Evolutionary conservation across 1,140 invertebrate genomes (phyloP).

Genomic region (Drosophila serrata): DNA sequence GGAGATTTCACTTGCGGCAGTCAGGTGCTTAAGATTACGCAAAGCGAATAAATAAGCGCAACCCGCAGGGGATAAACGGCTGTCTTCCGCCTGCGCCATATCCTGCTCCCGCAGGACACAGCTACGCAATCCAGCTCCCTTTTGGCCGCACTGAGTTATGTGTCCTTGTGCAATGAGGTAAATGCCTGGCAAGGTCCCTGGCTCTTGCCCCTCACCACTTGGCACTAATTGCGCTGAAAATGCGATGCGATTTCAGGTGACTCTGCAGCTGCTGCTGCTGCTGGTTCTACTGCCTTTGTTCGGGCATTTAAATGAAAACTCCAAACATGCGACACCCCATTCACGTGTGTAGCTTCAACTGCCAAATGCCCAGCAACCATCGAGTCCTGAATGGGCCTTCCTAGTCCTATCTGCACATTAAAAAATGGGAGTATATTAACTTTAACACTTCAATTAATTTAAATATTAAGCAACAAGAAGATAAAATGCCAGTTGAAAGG

Average conservation of each 20-base stretch:
- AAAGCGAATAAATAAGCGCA: slow-evolving; percentile 62
- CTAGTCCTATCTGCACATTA: neutral
- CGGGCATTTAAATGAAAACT: slow-evolving; percentile 52
- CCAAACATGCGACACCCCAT: slow-evolving; percentile 62
- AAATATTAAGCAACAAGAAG: neutral
- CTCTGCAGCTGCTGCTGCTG: slow-evolving; percentile 9
- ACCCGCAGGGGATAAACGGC: slow-evolving; percentile 46
- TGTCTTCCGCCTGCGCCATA: slow-evolving; percentile 16
- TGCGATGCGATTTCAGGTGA: slow-evolving; percentile 17
- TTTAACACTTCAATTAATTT: neutral
- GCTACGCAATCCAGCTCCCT: slow-evolving; percentile 11
- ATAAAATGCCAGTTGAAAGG: neutral
- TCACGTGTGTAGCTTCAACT: slow-evolving; percentile 26
- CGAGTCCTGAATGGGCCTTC: slow-evolving; percentile 15
- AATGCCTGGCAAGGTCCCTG: slow-evolving; percentile 31
- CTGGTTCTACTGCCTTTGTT: slow-evolving; percentile 23
- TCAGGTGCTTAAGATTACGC: slow-evolving; percentile 60
- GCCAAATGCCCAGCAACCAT: slow-evolving; percentile 25
- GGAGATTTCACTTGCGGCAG: slow-evolving; percentile 53
- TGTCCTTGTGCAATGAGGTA: slow-evolving; percentile 55
- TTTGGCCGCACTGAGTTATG: slow-evolving; percentile 33
- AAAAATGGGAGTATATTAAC: neutral
- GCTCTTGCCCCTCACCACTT: slow-evolving; percentile 31
- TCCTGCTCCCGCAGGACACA: slow-evolving; percentile 26
- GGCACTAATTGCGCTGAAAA: slow-evolving; percentile 58